phyloP scores from a whole-genome alignment of 2,888 invertebrate genomes.

The Ormyrus pomaceus region DNA sequence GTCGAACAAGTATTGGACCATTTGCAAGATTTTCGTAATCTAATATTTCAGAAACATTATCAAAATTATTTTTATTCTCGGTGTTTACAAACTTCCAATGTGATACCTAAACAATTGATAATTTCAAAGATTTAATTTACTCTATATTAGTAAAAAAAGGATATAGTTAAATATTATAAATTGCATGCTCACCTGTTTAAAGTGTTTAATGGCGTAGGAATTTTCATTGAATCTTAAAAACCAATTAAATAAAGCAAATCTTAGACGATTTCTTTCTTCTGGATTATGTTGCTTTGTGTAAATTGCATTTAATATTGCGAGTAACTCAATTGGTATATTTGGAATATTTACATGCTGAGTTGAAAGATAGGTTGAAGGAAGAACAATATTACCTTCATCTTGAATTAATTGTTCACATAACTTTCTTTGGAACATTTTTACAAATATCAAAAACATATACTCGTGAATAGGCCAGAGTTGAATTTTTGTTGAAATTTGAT shows the following conservation, averaged over 20 bases:
- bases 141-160: not conserved
- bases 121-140: too few species aligned
- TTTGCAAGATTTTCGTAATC: conserved; percentile 26
- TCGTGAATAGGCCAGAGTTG: conserved; percentile 80
- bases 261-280: conserved; percentile 58
- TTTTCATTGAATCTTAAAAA: conserved; percentile 60
- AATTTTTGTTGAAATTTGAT: conserved; percentile 68
- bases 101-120: conserved; percentile 49
- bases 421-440: conserved; percentile 61
- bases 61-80: conserved; percentile 35
- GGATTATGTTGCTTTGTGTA: conserved; percentile 41
- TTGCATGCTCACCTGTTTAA: conserved; percentile 47
- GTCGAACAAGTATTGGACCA: conserved; percentile 61
- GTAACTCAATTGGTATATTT: conserved; percentile 65
- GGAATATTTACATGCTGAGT: conserved; percentile 62
- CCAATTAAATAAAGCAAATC: conserved; percentile 61
- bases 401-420: conserved; percentile 55
- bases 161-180: conserved; percentile 14
- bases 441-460: conserved; percentile 76
- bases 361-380: conserved; percentile 35
- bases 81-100: conserved; percentile 59
- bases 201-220: conserved; percentile 62
- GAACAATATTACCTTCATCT: not conserved
- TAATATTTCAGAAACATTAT: not conserved
- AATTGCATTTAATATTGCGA: conserved; percentile 64